phyloP scores from a whole-genome alignment of 2,888 invertebrate species.

The Amitus sp. region DNA sequence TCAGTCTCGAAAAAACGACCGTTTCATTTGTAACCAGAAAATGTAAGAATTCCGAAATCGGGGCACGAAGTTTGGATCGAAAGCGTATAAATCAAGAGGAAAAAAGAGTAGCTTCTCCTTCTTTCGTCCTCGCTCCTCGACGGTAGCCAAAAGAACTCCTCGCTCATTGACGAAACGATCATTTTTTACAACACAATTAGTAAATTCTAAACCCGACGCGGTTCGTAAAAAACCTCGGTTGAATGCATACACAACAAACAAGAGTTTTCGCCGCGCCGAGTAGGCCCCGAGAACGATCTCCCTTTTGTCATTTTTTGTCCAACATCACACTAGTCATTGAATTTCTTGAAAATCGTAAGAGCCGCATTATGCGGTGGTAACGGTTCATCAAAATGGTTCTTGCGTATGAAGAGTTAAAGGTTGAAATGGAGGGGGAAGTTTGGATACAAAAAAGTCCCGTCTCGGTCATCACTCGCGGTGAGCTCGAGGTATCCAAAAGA shows the following conservation, averaged over 20 bases:
- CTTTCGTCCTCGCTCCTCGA: no score
- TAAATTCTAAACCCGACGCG: neutral
- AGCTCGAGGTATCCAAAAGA: constrained; percentile 39
- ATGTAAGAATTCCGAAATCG: no score
- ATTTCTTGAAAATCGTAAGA: constrained; percentile 30
- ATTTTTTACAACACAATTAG: constrained; percentile 1
- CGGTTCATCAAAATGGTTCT: constrained; percentile 30
- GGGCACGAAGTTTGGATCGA: no score
- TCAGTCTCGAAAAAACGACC: no score
- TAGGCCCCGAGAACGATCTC: neutral
- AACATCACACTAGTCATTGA: constrained; percentile 12
- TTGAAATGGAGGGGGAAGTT: neutral
- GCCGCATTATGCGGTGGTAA: constrained; percentile 27
- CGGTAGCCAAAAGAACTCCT: neutral
- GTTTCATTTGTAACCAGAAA: no score
- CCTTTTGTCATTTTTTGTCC: constrained; percentile 7
- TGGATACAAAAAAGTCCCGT: constrained; percentile 4
- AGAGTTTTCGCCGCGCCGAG: neutral
- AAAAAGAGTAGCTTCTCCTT: no score
- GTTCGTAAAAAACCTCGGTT: neutral
- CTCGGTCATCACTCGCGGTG: constrained; percentile 9
- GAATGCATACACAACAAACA: neutral
- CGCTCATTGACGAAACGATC: neutral
- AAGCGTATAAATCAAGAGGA: no score
- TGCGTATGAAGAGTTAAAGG: constrained; percentile 19